Conservation (phyloP, 2,113 vertebrate genomes). For the Condylura cristata region DNA sequence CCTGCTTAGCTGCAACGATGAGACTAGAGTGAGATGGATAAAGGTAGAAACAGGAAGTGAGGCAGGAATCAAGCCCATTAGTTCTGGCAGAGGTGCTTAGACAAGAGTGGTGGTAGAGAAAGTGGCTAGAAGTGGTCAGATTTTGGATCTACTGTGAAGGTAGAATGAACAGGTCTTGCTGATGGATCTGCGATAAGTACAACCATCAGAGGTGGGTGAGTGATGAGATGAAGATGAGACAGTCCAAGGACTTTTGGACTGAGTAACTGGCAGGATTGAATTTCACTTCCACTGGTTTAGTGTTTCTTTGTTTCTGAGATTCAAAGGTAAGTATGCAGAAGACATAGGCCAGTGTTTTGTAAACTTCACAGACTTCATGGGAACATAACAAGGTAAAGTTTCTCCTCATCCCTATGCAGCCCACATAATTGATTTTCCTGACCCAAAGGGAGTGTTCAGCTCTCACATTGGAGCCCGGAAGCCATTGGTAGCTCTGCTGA, state of each 20-base stretch:
- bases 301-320: not conserved
- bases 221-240: not conserved
- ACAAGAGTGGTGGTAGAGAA: not conserved
- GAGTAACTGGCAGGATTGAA: not conserved
- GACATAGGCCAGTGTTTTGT: not conserved
- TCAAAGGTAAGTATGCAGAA: not conserved
- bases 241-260: no score
- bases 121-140: not conserved
- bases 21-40: not conserved
- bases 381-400: not conserved
- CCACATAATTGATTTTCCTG: not conserved
- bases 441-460: not conserved
- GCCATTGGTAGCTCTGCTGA: no score
- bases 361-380: not conserved
- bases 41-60: not conserved
- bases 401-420: not conserved
- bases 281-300: not conserved
- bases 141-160: not conserved
- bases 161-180: not conserved
- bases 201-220: not conserved
- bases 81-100: not conserved
- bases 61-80: not conserved
- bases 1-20: not conserved
- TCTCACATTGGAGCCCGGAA: no score
- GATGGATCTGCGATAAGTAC: not conserved